Evolutionary conservation across 2,113 vertebrate species (phyloP).

Genomic region (Scytalopus superciliaris): DNA sequence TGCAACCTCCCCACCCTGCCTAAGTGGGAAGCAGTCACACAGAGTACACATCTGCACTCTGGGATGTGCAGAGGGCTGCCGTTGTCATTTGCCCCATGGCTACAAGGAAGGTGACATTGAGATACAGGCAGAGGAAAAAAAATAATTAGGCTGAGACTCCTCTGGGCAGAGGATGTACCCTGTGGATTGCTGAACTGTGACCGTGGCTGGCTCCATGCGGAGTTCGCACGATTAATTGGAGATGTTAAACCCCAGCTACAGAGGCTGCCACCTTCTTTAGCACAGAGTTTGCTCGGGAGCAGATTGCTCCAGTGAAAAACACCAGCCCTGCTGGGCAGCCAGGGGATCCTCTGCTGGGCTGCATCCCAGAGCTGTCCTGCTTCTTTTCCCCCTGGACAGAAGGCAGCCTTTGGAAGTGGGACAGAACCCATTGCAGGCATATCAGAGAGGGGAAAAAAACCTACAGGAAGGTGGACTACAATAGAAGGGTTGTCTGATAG

Average conservation of each 20-base stretch:
- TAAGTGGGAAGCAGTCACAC: rapidly evolving
- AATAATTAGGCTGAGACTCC: constrained; percentile 37
- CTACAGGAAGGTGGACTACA: constrained; percentile 52
- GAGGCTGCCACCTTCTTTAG: background rate
- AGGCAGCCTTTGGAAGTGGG: background rate
- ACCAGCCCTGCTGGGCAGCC: background rate
- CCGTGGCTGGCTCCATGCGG: rapidly evolving
- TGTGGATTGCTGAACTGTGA: background rate
- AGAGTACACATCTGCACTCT: background rate
- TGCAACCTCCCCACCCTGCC: background rate
- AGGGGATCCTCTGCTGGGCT: background rate
- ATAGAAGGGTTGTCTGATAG: constrained; percentile 43
- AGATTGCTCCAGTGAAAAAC: background rate
- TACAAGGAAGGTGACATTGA: constrained; percentile 60
- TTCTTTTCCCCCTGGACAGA: background rate
- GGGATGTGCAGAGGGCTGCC: background rate
- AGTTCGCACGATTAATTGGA: background rate
- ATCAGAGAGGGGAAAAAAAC: background rate
- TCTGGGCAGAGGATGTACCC: background rate
- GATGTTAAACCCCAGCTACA: background rate
- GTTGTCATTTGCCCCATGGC: background rate
- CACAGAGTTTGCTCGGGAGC: background rate
- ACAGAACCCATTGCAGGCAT: background rate
- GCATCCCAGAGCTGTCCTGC: background rate
- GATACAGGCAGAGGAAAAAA: background rate